Conservation (phyloP, 2,888 invertebrate genomes). For the Apamea anceps region DNA sequence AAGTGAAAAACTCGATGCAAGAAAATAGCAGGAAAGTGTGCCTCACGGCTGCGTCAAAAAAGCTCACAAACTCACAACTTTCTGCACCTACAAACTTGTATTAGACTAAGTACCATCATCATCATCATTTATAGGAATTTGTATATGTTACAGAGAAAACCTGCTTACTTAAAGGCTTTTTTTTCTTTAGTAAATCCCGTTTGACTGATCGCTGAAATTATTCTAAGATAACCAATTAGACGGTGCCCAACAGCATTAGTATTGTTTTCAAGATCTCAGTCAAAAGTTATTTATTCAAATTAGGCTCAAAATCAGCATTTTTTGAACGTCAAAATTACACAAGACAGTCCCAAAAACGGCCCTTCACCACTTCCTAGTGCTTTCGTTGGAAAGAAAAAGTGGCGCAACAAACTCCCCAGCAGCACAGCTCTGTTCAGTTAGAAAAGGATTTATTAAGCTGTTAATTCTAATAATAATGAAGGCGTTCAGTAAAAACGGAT, state of each 20-base stretch:
- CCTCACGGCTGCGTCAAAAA: not conserved
- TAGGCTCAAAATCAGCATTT: too few species aligned
- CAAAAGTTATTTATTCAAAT: too few species aligned
- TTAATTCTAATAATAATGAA: not conserved
- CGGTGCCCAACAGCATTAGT: too few species aligned
- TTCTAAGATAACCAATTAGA: not conserved
- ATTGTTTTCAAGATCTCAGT: not conserved
- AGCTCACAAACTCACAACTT: not conserved
- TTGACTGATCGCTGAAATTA: not conserved
- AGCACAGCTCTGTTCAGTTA: too few species aligned
- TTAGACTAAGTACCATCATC: not conserved
- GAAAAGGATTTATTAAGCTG: not conserved
- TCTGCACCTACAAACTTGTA: not conserved
- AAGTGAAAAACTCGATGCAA: not conserved
- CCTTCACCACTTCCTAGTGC: too few species aligned
- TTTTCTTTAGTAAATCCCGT: not conserved
- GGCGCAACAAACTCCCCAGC: too few species aligned
- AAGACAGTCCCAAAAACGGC: too few species aligned
- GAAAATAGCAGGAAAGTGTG: not conserved
- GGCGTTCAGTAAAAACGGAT: not conserved
- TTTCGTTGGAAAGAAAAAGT: too few species aligned
- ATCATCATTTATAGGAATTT: slow-evolving; percentile 2
- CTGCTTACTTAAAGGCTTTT: not conserved
- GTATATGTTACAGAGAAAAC: not conserved
- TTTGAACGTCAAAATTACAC: too few species aligned